Conservation (phyloP, 2,113 vertebrate genomes). For the Entosphenus tridentatus region DNA sequence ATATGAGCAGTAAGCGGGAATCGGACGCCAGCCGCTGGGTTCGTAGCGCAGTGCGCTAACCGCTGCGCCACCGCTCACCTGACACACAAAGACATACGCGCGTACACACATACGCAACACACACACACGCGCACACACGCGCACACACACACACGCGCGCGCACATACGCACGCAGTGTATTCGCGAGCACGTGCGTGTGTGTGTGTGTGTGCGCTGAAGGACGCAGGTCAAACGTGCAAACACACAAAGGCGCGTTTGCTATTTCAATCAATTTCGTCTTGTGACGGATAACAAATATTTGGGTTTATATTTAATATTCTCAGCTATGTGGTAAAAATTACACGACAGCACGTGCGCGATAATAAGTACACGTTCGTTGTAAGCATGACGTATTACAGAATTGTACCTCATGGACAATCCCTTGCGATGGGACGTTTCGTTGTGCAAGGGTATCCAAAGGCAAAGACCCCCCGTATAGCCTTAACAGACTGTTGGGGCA, state of each 20-base stretch:
- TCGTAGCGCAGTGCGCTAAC: not conserved
- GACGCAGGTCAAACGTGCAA: not conserved
- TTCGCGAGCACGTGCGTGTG: not conserved
- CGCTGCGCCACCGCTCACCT: not conserved
- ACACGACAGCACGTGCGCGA: not conserved
- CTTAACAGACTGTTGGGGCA: too few relatives aligned
- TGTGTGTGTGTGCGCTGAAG: not conserved
- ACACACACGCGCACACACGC: constrained; percentile 1
- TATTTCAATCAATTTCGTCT: not conserved
- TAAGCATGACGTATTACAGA: too few relatives aligned
- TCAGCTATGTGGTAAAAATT: not conserved
- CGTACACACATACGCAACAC: not conserved
- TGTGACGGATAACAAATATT: not conserved
- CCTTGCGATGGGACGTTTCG: too few relatives aligned
- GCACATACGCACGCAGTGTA: too few relatives aligned
- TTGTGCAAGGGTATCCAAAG: too few relatives aligned
- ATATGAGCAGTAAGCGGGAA: too few relatives aligned
- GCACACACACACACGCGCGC: too few relatives aligned
- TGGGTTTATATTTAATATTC: not conserved
- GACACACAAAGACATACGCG: not conserved
- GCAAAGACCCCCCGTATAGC: too few relatives aligned
- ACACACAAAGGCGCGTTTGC: not conserved
- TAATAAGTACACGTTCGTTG: not conserved
- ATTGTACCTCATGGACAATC: too few relatives aligned
- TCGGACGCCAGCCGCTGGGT: not conserved